These are phyloP conservation scores for Chrysogorgia sp. DNA, from an alignment of 92 coral and sea anemone species.

Conservation along the genomic window DNA sequence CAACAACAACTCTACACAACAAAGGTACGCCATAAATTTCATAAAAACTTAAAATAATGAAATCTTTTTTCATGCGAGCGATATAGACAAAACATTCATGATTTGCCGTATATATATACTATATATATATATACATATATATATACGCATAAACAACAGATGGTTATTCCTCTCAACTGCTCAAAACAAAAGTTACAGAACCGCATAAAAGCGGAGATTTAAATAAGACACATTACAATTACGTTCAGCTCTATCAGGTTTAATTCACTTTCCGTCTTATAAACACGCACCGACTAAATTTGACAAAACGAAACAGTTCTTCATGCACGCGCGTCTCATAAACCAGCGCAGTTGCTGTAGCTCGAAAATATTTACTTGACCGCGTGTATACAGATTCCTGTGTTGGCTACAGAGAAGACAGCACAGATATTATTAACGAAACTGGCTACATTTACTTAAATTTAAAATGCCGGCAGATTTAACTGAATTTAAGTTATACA, in stretches of 20 bases:
- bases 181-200: background rate
- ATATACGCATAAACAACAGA: constrained; percentile 3
- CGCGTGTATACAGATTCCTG: too few relatives aligned
- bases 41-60: background rate
- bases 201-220: background rate
- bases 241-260: background rate
- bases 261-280: constrained; percentile 30
- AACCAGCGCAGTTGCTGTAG: background rate
- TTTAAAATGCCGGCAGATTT: too few relatives aligned
- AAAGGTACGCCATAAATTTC: background rate
- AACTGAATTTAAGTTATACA: too few relatives aligned
- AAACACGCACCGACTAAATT: constrained; percentile 20
- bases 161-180: background rate
- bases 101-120: too few relatives aligned
- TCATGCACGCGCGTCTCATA: constrained; percentile 9
- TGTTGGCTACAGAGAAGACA: too few relatives aligned
- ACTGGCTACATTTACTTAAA: too few relatives aligned
- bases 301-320: constrained; percentile 18
- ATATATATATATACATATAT: too few relatives aligned
- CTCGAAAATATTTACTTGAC: constrained; percentile 18
- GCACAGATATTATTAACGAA: too few relatives aligned
- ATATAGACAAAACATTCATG: background rate
- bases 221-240: background rate
- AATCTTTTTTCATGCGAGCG: too few relatives aligned
- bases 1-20: background rate